Evolutionary conservation across 2,888 invertebrate species (phyloP).

Genomic region (Eupeodes luniger): DNA sequence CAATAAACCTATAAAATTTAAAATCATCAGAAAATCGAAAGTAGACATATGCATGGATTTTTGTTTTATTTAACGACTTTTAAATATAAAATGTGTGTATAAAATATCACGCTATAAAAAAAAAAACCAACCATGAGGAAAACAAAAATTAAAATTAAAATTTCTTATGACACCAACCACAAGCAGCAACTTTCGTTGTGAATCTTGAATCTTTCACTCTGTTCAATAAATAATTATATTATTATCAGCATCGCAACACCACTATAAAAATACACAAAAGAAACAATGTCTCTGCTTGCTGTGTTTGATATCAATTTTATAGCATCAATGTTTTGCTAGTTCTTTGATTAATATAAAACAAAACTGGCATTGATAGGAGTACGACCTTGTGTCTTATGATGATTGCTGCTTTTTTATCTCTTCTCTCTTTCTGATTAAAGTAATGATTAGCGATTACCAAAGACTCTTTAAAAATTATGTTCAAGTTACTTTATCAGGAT

Average conservation of each 20-base stretch:
- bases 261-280: constrained; percentile 7
- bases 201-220: constrained; percentile 18
- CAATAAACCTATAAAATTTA: constrained; percentile 62
- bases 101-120: constrained; percentile 47
- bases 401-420: background rate
- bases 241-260: constrained; percentile 28
- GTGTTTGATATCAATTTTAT: constrained; percentile 38
- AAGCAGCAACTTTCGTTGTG: constrained; percentile 22
- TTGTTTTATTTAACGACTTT: constrained; percentile 19
- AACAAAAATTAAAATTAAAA: constrained; percentile 9
- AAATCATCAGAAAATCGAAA: constrained; percentile 60
- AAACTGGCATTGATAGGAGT: background rate
- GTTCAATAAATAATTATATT: constrained; percentile 33
- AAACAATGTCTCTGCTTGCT: background rate
- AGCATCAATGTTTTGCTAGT: background rate
- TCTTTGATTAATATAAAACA: constrained; percentile 10
- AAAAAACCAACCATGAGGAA: background rate
- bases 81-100: constrained; percentile 1
- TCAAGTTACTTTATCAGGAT: background rate
- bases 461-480: no score
- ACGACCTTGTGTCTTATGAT: constrained; percentile 56
- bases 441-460: constrained; percentile 2
- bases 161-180: constrained; percentile 33
- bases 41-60: constrained; percentile 4
- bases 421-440: background rate